phyloP scores from a whole-genome alignment of 2,888 invertebrate species.

The Ariolimax columbianus region DNA sequence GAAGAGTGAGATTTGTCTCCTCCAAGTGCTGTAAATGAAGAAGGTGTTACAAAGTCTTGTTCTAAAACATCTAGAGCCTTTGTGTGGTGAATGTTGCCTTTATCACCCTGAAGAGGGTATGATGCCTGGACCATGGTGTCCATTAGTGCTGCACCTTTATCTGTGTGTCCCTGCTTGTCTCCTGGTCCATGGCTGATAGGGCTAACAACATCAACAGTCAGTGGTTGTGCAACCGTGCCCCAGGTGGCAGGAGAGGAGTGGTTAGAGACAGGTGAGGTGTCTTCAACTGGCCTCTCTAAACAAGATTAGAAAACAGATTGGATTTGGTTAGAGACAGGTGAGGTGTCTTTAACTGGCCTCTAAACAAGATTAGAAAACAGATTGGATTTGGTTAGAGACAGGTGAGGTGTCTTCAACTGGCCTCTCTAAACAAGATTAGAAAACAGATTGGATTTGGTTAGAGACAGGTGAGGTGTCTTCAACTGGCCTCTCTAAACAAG shows the following conservation, averaged over 20 bases:
- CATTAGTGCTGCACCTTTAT: neutral
- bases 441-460: too few species aligned
- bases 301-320: slow-evolving; percentile 20
- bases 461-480: too few species aligned
- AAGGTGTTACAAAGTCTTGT: slow-evolving; percentile 36
- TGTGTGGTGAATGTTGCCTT: slow-evolving; percentile 42
- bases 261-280: neutral
- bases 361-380: neutral
- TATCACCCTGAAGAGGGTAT: slow-evolving; percentile 38
- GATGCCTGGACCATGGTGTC: slow-evolving; percentile 22
- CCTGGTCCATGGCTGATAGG: neutral
- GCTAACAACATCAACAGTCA: slow-evolving; percentile 29
- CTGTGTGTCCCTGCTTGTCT: neutral
- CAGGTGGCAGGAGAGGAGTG: neutral
- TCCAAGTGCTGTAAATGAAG: slow-evolving; percentile 16
- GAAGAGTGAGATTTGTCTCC: neutral
- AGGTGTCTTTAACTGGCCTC: neutral
- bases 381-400: too few species aligned
- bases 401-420: too few species aligned
- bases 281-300: slow-evolving; percentile 15
- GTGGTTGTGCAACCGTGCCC: slow-evolving; percentile 35
- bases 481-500: neutral
- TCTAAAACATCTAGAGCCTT: slow-evolving; percentile 46
- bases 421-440: neutral
- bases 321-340: too few species aligned